Evolutionary conservation across 2,113 vertebrate species (phyloP), one percentile per base, ranked within the genome.

Genomic region (Corythaeola cristata): DNA sequence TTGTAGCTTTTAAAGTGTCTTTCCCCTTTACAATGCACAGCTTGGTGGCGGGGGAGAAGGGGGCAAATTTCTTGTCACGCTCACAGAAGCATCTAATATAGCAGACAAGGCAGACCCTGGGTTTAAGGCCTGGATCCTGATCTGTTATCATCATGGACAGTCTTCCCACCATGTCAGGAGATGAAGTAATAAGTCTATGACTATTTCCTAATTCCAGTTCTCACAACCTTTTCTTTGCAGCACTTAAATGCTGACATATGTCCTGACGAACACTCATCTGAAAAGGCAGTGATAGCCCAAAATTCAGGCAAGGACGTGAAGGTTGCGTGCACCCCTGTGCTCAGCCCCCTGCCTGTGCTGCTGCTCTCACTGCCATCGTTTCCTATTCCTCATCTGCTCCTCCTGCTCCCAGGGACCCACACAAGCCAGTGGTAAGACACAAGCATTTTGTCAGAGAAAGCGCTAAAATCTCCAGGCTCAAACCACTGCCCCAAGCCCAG

Each of bases 1-100:
- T 66, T 73, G 84, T 64, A 73, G 69, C 72, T 91, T 95, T 95
- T 91, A 69, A 94, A 93, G 67, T 24, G 44, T 75, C 77, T 73
- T 56, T 92, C 49, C 64, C 44, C 35, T 83, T 91, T 39, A 82
- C 77, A 93, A 79, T 33, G 37, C 53, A 59, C 68, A 75, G 90
- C 80, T 28, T 64, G 81, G 81, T 7, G 10, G 83, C 82, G 45
- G 45, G 72, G 77, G 62, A 94, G 87, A 92, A 91, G 47, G 35
- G n/a, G 44, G 39, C 37, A 83, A 67, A 28, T 88, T 81, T 82
- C 82, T 85, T 62, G 84, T 85, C 79, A 91, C 2, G 0, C 23
- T 84, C 62, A 77, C 86, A 87, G 67, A 79, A 76, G 19, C 0
- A 0, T 37, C 85, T 74, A 78, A 85, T 37, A 49, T 0, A 85